Base-by-base conservation (phyloP, 1,140 invertebrate genomes). In the Formica selysi region DNA sequence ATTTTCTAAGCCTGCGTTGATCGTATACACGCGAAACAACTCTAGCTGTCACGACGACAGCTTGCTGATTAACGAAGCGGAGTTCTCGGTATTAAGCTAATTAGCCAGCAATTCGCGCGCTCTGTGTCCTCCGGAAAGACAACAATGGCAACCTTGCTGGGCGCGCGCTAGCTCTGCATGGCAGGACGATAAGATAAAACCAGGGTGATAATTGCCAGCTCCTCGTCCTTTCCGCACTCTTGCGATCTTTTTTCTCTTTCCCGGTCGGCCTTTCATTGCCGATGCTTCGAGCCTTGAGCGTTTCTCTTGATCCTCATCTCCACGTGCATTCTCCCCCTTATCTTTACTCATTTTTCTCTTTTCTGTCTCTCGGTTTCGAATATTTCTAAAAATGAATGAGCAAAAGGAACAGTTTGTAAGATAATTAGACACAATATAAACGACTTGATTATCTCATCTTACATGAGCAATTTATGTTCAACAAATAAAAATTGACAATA, bases 71-170 rank as follows among this genome's bases (percentile, higher is more conserved):
- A 80, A 76, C 71, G n/a, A 64, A 85, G n/a, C 71, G 26, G 44
- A 79, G 48, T 84, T 83, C 78, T 84, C 73, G 67, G 67, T 89
- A 87, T 88, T 85, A 79, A 81, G 71, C 29, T 85, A 86, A 89
- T 89, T 89, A 86, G 78, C 65, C 67, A 76, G 51, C 76, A 86
- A 64, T 76, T 64, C 48, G 54, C 67, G 74, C 32, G 26, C 51
- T 51, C 44, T 67, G 67, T 81, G 71, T 89, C 88, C 86, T 70
- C 88, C 89, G 88, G 87, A 85, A 85, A 87, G 81, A 81, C 89
- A 71, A 89, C 85, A 84, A 87, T 74, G 74, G 76, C 85, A 89
- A 87, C 85, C 87, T 90, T 89, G 89, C 86, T 84, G 44, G 32
- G 48, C 59, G 83, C 61, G 78, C 44, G 38, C 78, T 79, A 79